phyloP scores from a whole-genome alignment of 2,797 vertebrate species.

The Aplochiton taeniatus region DNA sequence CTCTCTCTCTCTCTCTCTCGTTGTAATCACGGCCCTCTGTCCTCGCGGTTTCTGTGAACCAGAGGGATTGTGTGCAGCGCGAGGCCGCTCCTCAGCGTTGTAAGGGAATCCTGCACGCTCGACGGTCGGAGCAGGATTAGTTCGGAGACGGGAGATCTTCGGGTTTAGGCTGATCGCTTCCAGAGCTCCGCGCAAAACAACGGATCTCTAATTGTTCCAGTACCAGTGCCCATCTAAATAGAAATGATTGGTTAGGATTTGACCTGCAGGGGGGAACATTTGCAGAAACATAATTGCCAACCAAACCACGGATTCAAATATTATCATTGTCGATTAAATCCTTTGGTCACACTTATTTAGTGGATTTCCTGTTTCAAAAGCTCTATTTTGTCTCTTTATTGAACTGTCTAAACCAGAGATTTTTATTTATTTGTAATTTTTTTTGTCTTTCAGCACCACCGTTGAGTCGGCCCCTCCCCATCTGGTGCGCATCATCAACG shows the following conservation, averaged over 20 bases:
- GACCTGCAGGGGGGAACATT: too few species aligned
- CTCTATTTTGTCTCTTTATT: too few species aligned
- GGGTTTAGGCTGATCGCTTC: constrained; percentile 13
- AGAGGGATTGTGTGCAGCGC: background rate
- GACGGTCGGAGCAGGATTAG: constrained; percentile 6
- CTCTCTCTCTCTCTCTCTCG: constrained; percentile 36
- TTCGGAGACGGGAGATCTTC: constrained; percentile 5
- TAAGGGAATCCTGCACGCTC: constrained; percentile 10
- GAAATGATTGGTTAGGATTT: too few species aligned
- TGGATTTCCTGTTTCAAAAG: too few species aligned
- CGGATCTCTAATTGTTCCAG: background rate
- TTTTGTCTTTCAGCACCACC: constrained; percentile 64
- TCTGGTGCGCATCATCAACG: constrained; percentile 79
- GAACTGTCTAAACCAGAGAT: too few species aligned
- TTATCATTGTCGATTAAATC: too few species aligned
- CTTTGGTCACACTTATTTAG: too few species aligned
- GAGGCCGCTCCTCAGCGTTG: background rate
- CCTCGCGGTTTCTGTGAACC: background rate
- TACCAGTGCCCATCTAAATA: too few species aligned
- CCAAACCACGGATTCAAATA: too few species aligned
- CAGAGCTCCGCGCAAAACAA: constrained; percentile 12
- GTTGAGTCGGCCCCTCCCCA: constrained; percentile 72
- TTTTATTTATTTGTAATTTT: constrained; percentile 20
- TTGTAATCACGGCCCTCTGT: constrained; percentile 27
- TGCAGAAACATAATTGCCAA: too few species aligned